phyloP scores from a whole-genome alignment of 2,797 vertebrate species.

The Halcyon chelicuti region DNA sequence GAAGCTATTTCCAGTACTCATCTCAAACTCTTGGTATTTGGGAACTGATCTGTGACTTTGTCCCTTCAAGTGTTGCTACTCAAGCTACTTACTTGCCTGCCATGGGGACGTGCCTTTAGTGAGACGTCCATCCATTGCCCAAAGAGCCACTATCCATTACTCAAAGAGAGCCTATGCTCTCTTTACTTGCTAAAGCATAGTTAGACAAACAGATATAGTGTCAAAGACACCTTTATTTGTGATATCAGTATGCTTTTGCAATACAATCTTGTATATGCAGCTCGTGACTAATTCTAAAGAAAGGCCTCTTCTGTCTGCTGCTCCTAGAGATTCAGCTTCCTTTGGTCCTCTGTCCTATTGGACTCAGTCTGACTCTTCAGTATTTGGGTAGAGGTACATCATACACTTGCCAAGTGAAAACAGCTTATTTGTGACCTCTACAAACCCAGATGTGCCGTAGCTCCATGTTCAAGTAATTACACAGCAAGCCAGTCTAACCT shows the following conservation, averaged over 20 bases:
- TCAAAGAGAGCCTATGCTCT: not conserved
- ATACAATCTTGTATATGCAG: not conserved
- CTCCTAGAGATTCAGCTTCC: not conserved
- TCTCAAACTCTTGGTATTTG: not conserved
- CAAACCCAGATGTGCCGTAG: not conserved
- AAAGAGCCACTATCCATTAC: too few relatives aligned
- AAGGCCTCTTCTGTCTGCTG: not conserved
- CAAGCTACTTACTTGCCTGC: rapidly evolving
- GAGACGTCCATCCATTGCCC: not conserved
- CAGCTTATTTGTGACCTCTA: not conserved
- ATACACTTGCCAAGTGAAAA: not conserved
- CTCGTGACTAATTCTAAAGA: not conserved
- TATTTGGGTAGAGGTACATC: not conserved
- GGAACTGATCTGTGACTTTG: rapidly evolving
- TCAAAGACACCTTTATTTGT: not conserved
- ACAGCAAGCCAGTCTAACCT: not conserved
- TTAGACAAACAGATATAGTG: not conserved
- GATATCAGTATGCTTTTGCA: not conserved
- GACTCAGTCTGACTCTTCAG: not conserved
- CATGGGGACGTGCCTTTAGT: not conserved
- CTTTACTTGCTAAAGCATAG: not conserved
- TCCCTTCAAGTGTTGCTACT: not conserved
- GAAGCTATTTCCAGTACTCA: not conserved
- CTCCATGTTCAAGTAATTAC: not conserved
- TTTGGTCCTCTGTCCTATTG: not conserved